These are phyloP conservation scores for Campaea margaritaria DNA, from an alignment of 2,888 invertebrate genomes.

Conservation along the genomic window DNA sequence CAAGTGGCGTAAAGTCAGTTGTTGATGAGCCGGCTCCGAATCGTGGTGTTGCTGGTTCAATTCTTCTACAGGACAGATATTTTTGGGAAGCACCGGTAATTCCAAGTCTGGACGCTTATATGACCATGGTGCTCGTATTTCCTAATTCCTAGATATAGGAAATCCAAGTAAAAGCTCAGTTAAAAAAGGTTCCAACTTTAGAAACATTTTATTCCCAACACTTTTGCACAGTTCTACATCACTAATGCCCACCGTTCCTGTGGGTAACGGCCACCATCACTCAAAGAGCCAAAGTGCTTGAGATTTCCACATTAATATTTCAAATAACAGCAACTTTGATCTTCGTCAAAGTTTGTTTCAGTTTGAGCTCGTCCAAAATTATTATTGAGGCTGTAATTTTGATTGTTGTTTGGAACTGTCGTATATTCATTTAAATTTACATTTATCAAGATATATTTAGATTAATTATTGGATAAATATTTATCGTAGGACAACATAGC, in stretches of 20 bases:
- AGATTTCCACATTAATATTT: conserved; percentile 22
- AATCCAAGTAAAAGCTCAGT: too few species aligned
- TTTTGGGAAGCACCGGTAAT: too few species aligned
- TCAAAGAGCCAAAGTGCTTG: conserved; percentile 6
- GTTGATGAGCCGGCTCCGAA: too few species aligned
- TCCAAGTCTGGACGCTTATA: too few species aligned
- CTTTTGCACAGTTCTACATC: neutral
- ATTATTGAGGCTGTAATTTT: conserved; percentile 15
- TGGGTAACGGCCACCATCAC: neutral
- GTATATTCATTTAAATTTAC: conserved; percentile 1
- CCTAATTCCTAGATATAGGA: too few species aligned
- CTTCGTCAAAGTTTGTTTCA: conserved; percentile 19
- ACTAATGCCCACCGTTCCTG: neutral
- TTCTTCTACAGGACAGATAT: too few species aligned
- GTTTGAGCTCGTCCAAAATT: conserved; percentile 15
- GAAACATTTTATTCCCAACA: neutral
- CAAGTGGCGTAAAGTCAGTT: too few species aligned
- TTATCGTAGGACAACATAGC: too few species aligned
- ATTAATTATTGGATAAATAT: too few species aligned
- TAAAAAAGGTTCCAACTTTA: too few species aligned
- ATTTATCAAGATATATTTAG: neutral
- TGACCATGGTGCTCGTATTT: too few species aligned
- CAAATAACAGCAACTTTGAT: conserved; percentile 20
- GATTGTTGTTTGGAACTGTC: conserved; percentile 8
- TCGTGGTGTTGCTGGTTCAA: too few species aligned